Evolutionary conservation across 2,797 vertebrate species (phyloP).

Genomic region (Lindbergichthys nudifrons): DNA sequence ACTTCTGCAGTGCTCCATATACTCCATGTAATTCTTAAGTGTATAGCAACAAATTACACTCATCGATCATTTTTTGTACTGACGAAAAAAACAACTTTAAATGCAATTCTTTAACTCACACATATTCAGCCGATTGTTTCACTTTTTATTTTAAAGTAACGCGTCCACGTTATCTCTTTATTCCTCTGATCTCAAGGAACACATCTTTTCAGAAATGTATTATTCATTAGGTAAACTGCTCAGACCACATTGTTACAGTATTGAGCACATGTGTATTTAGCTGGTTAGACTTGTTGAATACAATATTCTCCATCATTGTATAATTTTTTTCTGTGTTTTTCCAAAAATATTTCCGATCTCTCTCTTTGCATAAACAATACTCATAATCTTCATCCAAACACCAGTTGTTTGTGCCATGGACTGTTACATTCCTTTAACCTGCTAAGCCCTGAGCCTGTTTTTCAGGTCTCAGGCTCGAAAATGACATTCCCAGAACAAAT

Average conservation of each 20-base stretch:
- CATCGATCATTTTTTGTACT: background rate
- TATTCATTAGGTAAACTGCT: slow-evolving; percentile 25
- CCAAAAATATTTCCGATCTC: background rate
- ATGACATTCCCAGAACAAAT: no score
- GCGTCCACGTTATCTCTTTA: background rate
- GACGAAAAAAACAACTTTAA: background rate
- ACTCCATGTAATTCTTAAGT: slow-evolving; percentile 48
- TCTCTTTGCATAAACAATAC: slow-evolving; percentile 1
- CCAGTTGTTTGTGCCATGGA: background rate
- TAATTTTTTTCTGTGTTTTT: background rate
- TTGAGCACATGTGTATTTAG: background rate
- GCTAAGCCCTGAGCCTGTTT: no score
- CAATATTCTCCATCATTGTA: background rate
- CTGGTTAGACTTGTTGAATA: background rate
- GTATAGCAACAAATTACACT: slow-evolving; percentile 72
- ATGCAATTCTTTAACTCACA: slow-evolving; percentile 2
- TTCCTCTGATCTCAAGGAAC: slow-evolving; percentile 7
- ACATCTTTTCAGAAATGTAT: slow-evolving; percentile 9
- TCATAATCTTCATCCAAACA: background rate
- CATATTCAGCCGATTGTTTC: slow-evolving; percentile 21
- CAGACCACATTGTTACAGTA: background rate
- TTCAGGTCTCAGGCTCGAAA: no score
- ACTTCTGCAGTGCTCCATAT: slow-evolving; percentile 16
- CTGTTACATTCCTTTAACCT: background rate
- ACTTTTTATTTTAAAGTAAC: slow-evolving; percentile 38